A percentile compares a stretch with the other conserved stretches of the same genome.
These are phyloP conservation scores for Formica exsecta DNA, from an alignment of 1,140 invertebrate genomes.

Conservation along the genomic window DNA sequence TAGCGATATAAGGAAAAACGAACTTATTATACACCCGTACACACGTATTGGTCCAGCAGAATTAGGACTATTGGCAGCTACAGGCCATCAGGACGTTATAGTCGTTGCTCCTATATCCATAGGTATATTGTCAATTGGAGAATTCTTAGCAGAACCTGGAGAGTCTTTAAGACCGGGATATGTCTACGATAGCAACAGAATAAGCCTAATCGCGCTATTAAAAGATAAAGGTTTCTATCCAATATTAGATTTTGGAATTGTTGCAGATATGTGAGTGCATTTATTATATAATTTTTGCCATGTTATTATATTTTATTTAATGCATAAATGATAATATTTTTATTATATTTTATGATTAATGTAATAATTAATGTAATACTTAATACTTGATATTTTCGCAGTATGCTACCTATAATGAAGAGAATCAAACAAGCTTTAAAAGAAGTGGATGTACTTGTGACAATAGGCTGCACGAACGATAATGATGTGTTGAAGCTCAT, in stretches of 20 bases:
- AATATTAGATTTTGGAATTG: conserved; percentile 90
- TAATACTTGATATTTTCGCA: conserved; percentile 78
- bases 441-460: conserved; percentile 89
- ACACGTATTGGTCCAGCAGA: conserved; percentile 90
- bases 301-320: neutral
- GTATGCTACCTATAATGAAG: conserved; percentile 87
- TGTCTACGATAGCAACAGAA: conserved; percentile 96
- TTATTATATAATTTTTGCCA: neutral
- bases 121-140: conserved; percentile 96
- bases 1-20: conserved; percentile 90
- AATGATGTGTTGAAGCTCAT: conserved; percentile 96
- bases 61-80: conserved; percentile 92
- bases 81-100: conserved; percentile 88
- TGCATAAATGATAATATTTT: neutral
- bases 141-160: conserved; percentile 92
- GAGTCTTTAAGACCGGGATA: conserved; percentile 88
- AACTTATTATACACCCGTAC: conserved; percentile 87
- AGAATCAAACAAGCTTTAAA: conserved; percentile 88
- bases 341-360: neutral
- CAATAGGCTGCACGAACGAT: conserved; percentile 90
- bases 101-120: conserved; percentile 88
- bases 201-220: conserved; percentile 91
- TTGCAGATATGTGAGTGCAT: conserved; percentile 88
- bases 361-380: neutral
- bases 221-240: conserved; percentile 88